phyloP scores from a whole-genome alignment of 1,140 invertebrate species.

The Aphis craccivora region DNA sequence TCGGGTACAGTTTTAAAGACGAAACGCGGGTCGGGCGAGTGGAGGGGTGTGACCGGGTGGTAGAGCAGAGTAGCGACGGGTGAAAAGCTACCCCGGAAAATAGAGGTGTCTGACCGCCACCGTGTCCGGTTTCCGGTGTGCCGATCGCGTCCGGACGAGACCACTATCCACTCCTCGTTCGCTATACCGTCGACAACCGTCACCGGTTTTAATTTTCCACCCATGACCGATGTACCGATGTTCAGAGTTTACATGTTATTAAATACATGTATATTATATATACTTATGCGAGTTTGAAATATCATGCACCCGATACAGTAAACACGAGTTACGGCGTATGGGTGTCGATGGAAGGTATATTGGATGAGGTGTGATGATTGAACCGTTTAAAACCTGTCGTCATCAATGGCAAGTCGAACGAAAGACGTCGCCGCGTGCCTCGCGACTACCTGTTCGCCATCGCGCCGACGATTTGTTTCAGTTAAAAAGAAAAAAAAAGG shows the following conservation, averaged over 20 bases:
- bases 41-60: not conserved
- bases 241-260: not conserved
- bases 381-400: slow-evolving; percentile 44
- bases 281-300: not conserved
- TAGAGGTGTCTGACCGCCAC: slow-evolving; percentile 32
- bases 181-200: not conserved
- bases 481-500: slow-evolving; percentile 49
- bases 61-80: not conserved
- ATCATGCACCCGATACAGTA: not conserved
- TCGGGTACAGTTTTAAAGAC: slow-evolving; percentile 55
- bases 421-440: not conserved
- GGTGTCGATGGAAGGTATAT: not conserved
- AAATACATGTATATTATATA: not conserved
- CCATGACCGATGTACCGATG: not conserved
- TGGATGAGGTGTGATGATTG: not conserved
- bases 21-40: not conserved
- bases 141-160: slow-evolving; percentile 34
- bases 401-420: slow-evolving; percentile 19
- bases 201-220: slow-evolving; percentile 37
- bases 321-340: not conserved
- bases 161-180: not conserved
- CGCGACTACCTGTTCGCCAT: slow-evolving; percentile 43
- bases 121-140: slow-evolving; percentile 55
- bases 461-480: slow-evolving; percentile 48
- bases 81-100: slow-evolving; percentile 51